Base-by-base conservation (phyloP, 2,113 vertebrate species). In the Speoplatyrhinus poulsoni region DNA sequence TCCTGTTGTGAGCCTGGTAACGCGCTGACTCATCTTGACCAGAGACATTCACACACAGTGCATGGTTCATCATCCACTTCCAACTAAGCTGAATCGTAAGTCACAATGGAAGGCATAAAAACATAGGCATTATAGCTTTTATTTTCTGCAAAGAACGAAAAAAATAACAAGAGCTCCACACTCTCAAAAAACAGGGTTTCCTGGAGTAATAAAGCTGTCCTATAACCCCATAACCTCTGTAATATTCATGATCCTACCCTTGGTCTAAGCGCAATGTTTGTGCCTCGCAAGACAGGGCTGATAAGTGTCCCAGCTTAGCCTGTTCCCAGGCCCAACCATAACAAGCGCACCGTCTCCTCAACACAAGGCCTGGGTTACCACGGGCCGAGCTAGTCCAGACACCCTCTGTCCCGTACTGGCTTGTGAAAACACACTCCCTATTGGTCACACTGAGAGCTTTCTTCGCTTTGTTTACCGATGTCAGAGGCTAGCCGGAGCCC, bases 151-250 rank as follows among this genome's bases (percentile, higher is more conserved):
- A 70, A 50, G 76, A 41, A 19, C 53, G 69, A 69, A n/a, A 13
- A 77, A 26, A 26, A 26, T 26, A 26, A 26, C 26, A 26, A 67
- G 33, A 77, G 61, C 73, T 73, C 66, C 47, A 16, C 32, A 72
- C 73, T 69, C 62, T 56, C 67, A 83, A 89, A 69, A 82, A 78
- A 83, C 77, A 69, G 66, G 80, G 79, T 90, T 86, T 87, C 79
- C 84, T 82, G 75, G 70, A 77, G 88, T 70, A 83, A 89, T 90
- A 92, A 90, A 92, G 77, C 84, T 85, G 80, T 85, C 86, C 77
- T 75, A 85, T 84, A 83, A 88, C 88, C 80, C 17, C 70, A 77
- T 80, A 86, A 87, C 87, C 85, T 83, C 77, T 85, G 80, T 36
- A 80, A 85, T 87, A 89, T 86, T 85, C 82, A 88, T 81, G 84